Evolutionary conservation across 1,140 invertebrate species (phyloP), one percentile per base, ranked within the genome.

Genomic region (Eciton burchellii): DNA sequence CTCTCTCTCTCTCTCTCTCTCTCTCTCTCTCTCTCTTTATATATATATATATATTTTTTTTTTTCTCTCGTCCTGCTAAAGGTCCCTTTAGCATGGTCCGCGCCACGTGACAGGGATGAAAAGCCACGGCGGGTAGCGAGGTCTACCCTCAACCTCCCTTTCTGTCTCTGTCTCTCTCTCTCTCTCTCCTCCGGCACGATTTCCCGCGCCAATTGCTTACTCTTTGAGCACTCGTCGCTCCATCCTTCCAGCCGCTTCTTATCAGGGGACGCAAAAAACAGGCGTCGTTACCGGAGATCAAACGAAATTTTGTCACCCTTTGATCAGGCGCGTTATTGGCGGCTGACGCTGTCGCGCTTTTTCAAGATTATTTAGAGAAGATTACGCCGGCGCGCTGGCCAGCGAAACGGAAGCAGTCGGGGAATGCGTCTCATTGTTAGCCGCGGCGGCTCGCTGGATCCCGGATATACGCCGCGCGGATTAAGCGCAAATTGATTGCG

Each of bases 281-380:
- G 29, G 56, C 59, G 3, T 72, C 26, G 57, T 49, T 56, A 72
- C 35, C 35, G 21, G 29, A 54, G 72, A 79, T 85, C 82, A 79
- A 84, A 85, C 47, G 72, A 59, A 59, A 71, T 71, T 79, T 79
- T 45, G 43, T 79, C 41, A 26, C 43, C 19, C 63, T 79, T 70
- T 79, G 74, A 79, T 70, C 63, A 70, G 9, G 3, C 24, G 49
- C 26, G 52, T 14, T 54, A 19, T 45, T 57, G n/a, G 21, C 12
- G 35, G 35, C 9, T 14, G 26, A 21, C 26, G 41, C 21, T 29
- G 11, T 1, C 24, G 26, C 1, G 35, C 21, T 70, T 56, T 79
- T 68, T 56, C 11, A 11, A n/a, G n/a, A n/a, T n/a, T n/a, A n/a
- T n/a, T n/a, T n/a, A n/a, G n/a, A n/a, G 12, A 56, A 16, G 26